A percentile compares a stretch with the other conserved stretches of the same genome.
Conservation (phyloP, 2,113 vertebrate species). For the Chlorodrepanis virens region DNA sequence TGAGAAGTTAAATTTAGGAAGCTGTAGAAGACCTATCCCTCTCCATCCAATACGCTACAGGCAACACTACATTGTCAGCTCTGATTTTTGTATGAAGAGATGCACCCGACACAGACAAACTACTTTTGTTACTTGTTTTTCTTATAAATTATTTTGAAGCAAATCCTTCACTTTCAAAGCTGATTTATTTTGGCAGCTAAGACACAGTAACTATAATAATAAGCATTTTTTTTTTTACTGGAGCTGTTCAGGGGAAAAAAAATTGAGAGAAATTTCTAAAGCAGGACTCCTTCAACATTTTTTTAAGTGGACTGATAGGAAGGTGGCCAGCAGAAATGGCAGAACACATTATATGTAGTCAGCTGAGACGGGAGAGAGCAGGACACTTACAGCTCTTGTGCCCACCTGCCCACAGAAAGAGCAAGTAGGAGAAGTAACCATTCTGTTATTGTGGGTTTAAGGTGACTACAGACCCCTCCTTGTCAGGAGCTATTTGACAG, state of each 20-base stretch:
- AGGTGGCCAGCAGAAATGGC: background rate
- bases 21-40: background rate
- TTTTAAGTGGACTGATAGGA: background rate
- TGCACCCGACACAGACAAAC: background rate
- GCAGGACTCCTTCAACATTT: background rate
- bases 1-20: background rate
- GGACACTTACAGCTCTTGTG: background rate
- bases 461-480: background rate
- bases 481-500: background rate
- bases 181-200: background rate
- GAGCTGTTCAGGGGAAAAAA: background rate
- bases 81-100: background rate
- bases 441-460: background rate
- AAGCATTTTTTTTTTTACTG: background rate
- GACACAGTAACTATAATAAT: background rate
- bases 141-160: background rate
- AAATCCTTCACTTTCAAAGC: background rate
- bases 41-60: background rate
- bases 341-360: background rate
- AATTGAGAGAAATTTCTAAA: background rate
- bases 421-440: background rate
- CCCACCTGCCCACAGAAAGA: background rate
- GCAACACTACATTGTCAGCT: background rate
- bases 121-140: background rate
- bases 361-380: background rate